Evolutionary conservation across 2,113 vertebrate genomes (phyloP).

Genomic region (Daubentonia madagascariensis): DNA sequence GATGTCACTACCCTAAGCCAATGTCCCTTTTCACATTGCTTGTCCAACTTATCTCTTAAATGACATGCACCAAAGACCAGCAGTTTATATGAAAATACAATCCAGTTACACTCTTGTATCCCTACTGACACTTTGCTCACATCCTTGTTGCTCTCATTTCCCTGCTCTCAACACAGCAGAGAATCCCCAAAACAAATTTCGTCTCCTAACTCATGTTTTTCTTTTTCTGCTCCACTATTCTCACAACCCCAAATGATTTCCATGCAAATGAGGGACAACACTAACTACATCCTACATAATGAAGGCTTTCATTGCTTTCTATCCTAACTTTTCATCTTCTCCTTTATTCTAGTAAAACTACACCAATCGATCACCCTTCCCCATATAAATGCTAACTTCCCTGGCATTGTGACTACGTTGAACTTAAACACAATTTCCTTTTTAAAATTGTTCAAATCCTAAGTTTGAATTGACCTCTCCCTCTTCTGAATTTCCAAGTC

Average conservation of each 20-base stretch:
- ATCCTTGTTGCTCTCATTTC: background rate
- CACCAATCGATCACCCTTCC: background rate
- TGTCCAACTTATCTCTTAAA: background rate
- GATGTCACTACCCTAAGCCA: background rate
- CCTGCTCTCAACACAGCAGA: background rate
- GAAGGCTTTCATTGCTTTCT: background rate
- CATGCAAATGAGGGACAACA: background rate
- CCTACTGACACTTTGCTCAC: background rate
- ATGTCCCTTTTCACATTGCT: background rate
- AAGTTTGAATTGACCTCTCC: background rate
- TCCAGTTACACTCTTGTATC: background rate
- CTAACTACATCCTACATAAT: background rate
- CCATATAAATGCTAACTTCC: background rate
- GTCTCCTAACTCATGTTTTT: background rate
- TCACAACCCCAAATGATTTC: background rate
- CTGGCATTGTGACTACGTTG: background rate
- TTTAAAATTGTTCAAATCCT: background rate
- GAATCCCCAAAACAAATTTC: background rate
- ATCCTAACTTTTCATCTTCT: background rate
- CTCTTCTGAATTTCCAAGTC: background rate
- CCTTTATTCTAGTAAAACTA: background rate
- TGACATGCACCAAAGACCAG: too few relatives aligned
- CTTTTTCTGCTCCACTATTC: background rate
- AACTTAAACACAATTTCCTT: background rate
- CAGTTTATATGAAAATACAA: background rate